Conservation (phyloP, 2,113 vertebrate species). For the Notarius lentiginosus region DNA sequence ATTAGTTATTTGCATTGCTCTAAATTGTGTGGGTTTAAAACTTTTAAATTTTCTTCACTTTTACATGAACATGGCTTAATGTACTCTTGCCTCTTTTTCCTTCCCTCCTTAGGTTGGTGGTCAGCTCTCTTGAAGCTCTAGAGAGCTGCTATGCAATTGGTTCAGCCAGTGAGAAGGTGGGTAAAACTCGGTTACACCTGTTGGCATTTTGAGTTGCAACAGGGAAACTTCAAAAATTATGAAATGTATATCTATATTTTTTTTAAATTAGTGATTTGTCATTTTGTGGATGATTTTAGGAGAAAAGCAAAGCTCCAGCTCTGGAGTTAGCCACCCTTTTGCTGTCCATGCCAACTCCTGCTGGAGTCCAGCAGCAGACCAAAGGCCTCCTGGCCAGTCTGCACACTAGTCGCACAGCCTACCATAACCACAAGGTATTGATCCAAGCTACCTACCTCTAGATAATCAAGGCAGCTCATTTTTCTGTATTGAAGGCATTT, state of each 20-base stretch:
- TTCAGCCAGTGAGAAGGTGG: constrained; percentile 92
- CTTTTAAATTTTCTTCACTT: constrained; percentile 6
- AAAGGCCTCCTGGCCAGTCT: constrained; percentile 95
- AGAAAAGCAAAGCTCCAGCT: constrained; percentile 89
- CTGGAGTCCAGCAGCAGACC: constrained; percentile 95
- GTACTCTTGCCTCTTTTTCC: constrained; percentile 34
- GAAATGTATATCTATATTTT: background rate
- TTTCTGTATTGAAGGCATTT: background rate
- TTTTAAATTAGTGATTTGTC: background rate
- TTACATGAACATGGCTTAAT: constrained; percentile 16
- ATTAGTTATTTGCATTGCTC: constrained; percentile 41
- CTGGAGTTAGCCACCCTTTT: constrained; percentile 92
- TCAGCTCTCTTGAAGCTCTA: constrained; percentile 95
- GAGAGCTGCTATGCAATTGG: constrained; percentile 98
- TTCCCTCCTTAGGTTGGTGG: constrained; percentile 84
- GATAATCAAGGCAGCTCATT: background rate
- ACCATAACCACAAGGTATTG: constrained; percentile 97
- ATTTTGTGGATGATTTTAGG: constrained; percentile 68
- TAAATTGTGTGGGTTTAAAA: constrained; percentile 29
- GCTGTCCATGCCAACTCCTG: constrained; percentile 91
- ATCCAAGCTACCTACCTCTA: background rate
- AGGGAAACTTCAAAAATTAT: background rate
- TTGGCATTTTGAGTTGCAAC: background rate
- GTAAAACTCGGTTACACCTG: constrained; percentile 17
- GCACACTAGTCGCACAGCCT: constrained; percentile 93